Evolutionary conservation across 2,888 invertebrate genomes (phyloP).

Genomic region (Acleris literana): DNA sequence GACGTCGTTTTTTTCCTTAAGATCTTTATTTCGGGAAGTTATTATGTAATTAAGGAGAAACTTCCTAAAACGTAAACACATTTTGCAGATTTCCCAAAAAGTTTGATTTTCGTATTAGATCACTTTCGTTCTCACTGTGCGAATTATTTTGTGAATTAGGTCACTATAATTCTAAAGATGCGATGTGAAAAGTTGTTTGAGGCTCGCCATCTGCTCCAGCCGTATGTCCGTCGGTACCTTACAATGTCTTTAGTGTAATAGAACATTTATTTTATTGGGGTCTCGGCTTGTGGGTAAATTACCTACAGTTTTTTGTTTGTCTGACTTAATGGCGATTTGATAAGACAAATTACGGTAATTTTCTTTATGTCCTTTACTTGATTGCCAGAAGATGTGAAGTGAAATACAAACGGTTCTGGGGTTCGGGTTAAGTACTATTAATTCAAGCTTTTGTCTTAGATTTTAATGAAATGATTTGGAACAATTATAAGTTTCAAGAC

Average conservation of each 20-base stretch:
- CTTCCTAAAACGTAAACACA: no score
- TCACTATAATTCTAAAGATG: no score
- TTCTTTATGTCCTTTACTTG: conserved; percentile 17
- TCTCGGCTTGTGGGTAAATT: conserved; percentile 35
- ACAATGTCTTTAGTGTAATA: conserved; percentile 32
- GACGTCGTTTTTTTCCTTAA: no score
- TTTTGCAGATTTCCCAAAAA: no score
- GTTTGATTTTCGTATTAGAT: no score
- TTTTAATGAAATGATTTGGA: no score
- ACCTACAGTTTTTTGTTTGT: conserved; percentile 50
- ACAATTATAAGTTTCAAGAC: no score
- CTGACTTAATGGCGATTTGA: conserved; percentile 48
- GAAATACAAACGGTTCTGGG: conserved; percentile 5
- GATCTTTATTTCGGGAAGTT: no score
- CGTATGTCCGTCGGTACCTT: conserved; percentile 11
- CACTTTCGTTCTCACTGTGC: no score
- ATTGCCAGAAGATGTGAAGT: conserved; percentile 18
- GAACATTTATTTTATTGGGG: conserved; percentile 37
- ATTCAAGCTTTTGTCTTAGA: background rate
- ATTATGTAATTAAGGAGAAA: no score
- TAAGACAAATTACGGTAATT: conserved; percentile 39
- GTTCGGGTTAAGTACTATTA: background rate
- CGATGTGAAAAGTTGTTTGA: no score
- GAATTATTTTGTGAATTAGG: no score
- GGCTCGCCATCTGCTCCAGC: background rate